Conservation (phyloP, 2,888 invertebrate species). For the Nyleta sp. region DNA sequence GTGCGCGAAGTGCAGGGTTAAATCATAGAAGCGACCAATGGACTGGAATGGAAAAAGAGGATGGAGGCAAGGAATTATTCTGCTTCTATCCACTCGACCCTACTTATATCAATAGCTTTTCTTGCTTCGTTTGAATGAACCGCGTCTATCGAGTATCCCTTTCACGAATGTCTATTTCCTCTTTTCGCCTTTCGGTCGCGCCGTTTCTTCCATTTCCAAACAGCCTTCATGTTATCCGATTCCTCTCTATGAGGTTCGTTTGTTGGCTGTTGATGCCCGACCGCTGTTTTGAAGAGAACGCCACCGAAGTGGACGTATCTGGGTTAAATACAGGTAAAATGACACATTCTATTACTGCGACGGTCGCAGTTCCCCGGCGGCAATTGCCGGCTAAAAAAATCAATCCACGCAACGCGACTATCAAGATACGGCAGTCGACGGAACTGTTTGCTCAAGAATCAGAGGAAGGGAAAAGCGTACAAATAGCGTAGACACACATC, state of each 20-base stretch:
- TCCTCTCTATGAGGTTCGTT: no score
- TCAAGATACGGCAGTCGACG: conserved; percentile 20
- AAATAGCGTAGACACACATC: conserved; percentile 36
- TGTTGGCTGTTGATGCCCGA: no score
- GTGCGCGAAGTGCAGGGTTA: conserved; percentile 76
- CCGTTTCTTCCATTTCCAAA: conserved; percentile 17
- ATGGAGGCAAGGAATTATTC: conserved; percentile 42
- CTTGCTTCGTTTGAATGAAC: conserved; percentile 79
- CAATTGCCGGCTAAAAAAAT: conserved; percentile 22
- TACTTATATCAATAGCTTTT: conserved; percentile 81
- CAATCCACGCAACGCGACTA: conserved; percentile 23
- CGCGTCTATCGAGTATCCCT: conserved; percentile 68
- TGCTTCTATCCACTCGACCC: conserved; percentile 76
- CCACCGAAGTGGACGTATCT: conserved; percentile 11
- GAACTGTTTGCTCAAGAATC: conserved; percentile 38
- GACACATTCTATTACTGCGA: conserved; percentile 8
- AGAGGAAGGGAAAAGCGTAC: conserved; percentile 25
- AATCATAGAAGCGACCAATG: conserved; percentile 80
- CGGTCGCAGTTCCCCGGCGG: neutral
- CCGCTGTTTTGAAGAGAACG: neutral
- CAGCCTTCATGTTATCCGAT: neutral
- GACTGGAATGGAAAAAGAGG: conserved; percentile 74
- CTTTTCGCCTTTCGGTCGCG: conserved; percentile 29
- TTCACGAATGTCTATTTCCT: conserved; percentile 45
- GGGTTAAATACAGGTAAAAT: conserved; percentile 7